phyloP scores from a whole-genome alignment of 1,140 invertebrate genomes.

The Palaemon carinicauda region DNA sequence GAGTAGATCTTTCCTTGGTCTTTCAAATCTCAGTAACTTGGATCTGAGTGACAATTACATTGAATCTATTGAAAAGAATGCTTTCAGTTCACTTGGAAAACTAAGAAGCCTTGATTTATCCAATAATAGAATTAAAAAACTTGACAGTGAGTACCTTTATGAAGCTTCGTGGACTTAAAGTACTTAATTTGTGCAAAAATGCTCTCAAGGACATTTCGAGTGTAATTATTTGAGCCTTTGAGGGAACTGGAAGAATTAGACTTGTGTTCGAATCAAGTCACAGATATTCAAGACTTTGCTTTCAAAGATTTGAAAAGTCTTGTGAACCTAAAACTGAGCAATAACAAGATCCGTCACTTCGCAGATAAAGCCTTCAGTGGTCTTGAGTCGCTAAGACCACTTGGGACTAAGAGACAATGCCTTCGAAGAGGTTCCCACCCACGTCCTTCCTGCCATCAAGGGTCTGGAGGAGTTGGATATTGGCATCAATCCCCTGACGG shows the following conservation, averaged over 20 bases:
- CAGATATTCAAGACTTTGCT: slow-evolving; percentile 37
- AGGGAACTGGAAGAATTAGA: slow-evolving; percentile 53
- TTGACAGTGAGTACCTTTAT: slow-evolving; percentile 49
- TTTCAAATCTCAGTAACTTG: slow-evolving; percentile 47
- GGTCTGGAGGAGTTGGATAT: slow-evolving; percentile 51
- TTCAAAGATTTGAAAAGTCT: slow-evolving; percentile 47
- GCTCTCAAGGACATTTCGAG: slow-evolving; percentile 46
- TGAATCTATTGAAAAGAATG: slow-evolving; percentile 54
- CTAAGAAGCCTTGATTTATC: slow-evolving; percentile 52
- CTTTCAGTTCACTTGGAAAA: slow-evolving; percentile 48
- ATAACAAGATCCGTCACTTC: slow-evolving; percentile 54
- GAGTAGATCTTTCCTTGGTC: slow-evolving; percentile 52
- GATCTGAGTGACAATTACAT: slow-evolving; percentile 59
- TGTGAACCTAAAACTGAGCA: slow-evolving; percentile 41
- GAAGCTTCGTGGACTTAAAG: slow-evolving; percentile 41
- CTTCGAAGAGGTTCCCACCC: slow-evolving; percentile 36
- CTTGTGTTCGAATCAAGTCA: slow-evolving; percentile 56
- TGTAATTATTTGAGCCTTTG: slow-evolving; percentile 51
- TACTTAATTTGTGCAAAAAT: slow-evolving; percentile 56
- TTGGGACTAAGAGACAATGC: slow-evolving; percentile 47
- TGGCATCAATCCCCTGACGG: slow-evolving; percentile 50
- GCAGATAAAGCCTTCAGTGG: slow-evolving; percentile 46
- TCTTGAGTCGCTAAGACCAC: slow-evolving; percentile 29
- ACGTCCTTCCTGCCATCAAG: slow-evolving; percentile 27
- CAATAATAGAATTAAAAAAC: slow-evolving; percentile 53